Conservation (phyloP, 2,113 vertebrate species). For the Macrotis lagotis region DNA sequence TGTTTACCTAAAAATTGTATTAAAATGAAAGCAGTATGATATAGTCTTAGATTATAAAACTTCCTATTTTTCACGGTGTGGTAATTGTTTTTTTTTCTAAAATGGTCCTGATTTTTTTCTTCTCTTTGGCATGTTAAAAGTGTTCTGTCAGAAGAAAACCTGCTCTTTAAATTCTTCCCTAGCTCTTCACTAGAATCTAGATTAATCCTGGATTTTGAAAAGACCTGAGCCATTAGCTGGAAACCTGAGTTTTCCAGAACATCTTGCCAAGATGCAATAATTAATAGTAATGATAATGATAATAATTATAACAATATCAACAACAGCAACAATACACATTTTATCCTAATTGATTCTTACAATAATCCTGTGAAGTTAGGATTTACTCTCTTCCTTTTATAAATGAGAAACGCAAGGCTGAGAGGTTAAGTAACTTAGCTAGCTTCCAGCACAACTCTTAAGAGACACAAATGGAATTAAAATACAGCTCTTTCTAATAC, state of each 20-base stretch:
- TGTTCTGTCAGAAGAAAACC: neutral
- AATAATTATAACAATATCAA: neutral
- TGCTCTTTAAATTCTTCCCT: neutral
- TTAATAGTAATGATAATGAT: too few species aligned
- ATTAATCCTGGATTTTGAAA: neutral
- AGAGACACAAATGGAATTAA: neutral
- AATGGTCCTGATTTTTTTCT: neutral
- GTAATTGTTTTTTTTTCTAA: neutral
- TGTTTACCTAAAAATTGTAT: too few species aligned
- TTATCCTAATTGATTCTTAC: neutral
- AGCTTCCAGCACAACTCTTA: neutral
- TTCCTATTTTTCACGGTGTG: too few species aligned
- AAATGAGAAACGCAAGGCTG: neutral
- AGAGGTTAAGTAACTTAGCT: neutral
- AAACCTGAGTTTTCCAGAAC: neutral
- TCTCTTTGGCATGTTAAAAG: neutral
- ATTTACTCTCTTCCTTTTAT: neutral
- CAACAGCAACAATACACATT: neutral
- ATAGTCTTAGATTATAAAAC: too few species aligned
- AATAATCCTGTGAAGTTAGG: neutral
- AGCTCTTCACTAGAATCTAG: neutral
- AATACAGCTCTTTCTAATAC: neutral
- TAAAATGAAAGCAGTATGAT: too few species aligned
- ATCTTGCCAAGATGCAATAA: neutral
- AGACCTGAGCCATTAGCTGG: neutral